phyloP scores from a whole-genome alignment of 2,797 vertebrate genomes.

The Sebastes itinus region DNA sequence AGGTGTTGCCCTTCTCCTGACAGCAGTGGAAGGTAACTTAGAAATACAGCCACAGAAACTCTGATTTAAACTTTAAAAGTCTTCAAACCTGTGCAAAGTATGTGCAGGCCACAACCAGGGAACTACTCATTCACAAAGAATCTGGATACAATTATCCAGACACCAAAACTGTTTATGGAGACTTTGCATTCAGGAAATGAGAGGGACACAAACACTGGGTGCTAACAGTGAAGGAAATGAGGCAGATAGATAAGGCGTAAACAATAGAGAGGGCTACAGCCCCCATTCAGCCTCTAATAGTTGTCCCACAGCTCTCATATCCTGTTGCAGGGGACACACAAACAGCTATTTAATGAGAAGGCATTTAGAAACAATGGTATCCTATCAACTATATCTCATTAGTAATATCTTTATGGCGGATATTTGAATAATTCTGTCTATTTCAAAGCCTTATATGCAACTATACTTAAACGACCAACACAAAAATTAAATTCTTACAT shows the following conservation, averaged over 20 bases:
- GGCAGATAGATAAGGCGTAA: constrained; percentile 59
- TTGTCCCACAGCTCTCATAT: constrained; percentile 48
- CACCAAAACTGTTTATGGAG: constrained; percentile 61
- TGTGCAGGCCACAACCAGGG: background rate
- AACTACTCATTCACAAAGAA: constrained; percentile 16
- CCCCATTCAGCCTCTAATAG: constrained; percentile 31
- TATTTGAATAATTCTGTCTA: background rate
- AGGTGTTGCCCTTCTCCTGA: constrained; percentile 9
- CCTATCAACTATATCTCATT: background rate
- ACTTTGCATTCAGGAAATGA: constrained; percentile 74
- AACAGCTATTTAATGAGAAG: background rate
- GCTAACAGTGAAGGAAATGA: constrained; percentile 74
- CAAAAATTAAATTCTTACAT: background rate
- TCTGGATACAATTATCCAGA: constrained; percentile 65
- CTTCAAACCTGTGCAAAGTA: constrained; percentile 15
- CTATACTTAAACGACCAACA: background rate
- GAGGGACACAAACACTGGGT: constrained; percentile 47
- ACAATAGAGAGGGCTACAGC: constrained; percentile 48
- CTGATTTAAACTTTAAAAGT: background rate
- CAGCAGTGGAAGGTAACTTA: constrained; percentile 25
- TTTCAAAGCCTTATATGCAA: background rate
- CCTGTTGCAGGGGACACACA: constrained; percentile 26
- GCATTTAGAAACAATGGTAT: background rate
- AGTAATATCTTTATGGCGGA: background rate
- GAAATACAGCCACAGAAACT: background rate